Conservation (phyloP, 2,113 vertebrate species). For the Xenus cinereus region DNA sequence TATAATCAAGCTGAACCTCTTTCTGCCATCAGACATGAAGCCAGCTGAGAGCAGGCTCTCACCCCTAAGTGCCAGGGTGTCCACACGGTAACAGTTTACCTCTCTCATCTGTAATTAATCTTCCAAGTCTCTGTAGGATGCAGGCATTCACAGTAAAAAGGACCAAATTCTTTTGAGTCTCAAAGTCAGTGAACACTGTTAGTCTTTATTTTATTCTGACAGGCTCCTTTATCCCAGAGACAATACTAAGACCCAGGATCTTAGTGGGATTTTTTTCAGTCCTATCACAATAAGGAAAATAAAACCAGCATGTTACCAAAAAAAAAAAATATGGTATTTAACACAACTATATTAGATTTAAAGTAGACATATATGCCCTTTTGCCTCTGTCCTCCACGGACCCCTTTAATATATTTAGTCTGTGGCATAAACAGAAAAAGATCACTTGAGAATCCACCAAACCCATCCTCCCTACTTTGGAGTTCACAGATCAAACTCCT, state of each 20-base stretch:
- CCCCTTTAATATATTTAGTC: background rate
- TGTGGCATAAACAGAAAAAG: background rate
- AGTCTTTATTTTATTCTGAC: constrained; percentile 51
- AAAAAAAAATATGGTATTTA: background rate
- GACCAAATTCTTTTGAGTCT: background rate
- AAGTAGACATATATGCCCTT: background rate
- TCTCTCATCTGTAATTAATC: background rate
- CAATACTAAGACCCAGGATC: background rate
- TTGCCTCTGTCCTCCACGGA: background rate
- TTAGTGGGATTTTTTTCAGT: background rate
- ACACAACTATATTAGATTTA: background rate
- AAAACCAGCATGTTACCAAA: background rate
- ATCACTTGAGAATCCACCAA: background rate
- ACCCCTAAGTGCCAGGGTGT: background rate
- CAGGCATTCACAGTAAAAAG: background rate
- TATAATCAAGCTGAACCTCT: background rate
- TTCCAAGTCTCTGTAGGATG: background rate
- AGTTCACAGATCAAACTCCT: background rate
- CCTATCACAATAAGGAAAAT: background rate
- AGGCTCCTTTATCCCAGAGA: constrained; percentile 20
- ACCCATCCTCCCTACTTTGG: background rate
- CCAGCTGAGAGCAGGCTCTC: background rate
- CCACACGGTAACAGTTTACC: background rate
- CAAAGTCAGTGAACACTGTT: constrained; percentile 23
- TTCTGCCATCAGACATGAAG: background rate